These are phyloP conservation scores for Lepisosteus oculatus DNA, from an alignment of 2,113 vertebrate genomes.

Conservation along the genomic window DNA sequence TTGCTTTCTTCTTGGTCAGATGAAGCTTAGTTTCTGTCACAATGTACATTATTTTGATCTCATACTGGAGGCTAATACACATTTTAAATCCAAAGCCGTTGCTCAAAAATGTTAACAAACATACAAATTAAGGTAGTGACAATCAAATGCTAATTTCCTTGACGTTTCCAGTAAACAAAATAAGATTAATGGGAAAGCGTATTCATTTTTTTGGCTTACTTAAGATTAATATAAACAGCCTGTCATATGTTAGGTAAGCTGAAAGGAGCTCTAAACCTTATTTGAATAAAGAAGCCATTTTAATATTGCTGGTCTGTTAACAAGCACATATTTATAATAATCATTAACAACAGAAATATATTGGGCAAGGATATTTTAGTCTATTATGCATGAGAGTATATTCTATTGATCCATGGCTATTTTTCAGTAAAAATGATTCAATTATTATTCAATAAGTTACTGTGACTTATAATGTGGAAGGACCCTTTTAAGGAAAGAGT, in stretches of 20 bases:
- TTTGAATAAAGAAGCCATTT: slow-evolving; percentile 51
- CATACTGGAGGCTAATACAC: too few species aligned
- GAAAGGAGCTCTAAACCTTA: slow-evolving; percentile 48
- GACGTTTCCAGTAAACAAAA: slow-evolving; percentile 65
- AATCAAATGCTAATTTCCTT: slow-evolving; percentile 59
- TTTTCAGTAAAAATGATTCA: too few species aligned
- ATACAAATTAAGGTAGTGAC: slow-evolving; percentile 52
- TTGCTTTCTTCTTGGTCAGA: too few species aligned
- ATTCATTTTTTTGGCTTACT: slow-evolving; percentile 62
- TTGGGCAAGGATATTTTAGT: too few species aligned
- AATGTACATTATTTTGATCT: too few species aligned
- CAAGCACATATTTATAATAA: slow-evolving; percentile 49
- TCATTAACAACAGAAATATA: slow-evolving; percentile 36
- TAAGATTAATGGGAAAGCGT: slow-evolving; percentile 59
- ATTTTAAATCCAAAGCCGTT: slow-evolving; percentile 4
- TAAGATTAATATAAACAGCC: slow-evolving; percentile 64
- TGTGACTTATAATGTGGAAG: too few species aligned
- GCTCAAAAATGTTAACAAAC: slow-evolving; percentile 17
- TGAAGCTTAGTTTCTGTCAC: too few species aligned
- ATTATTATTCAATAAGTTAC: too few species aligned
- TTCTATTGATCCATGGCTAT: too few species aligned
- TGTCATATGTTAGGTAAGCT: slow-evolving; percentile 55
- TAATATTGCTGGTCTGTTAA: slow-evolving; percentile 40
- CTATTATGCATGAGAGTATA: too few species aligned
- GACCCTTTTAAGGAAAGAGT: too few species aligned